Percentiles rank a stretch among this genome's conserved stretches.
Conservation (phyloP, 2,888 invertebrate genomes). For the Acanthacorydalis orientalis region DNA sequence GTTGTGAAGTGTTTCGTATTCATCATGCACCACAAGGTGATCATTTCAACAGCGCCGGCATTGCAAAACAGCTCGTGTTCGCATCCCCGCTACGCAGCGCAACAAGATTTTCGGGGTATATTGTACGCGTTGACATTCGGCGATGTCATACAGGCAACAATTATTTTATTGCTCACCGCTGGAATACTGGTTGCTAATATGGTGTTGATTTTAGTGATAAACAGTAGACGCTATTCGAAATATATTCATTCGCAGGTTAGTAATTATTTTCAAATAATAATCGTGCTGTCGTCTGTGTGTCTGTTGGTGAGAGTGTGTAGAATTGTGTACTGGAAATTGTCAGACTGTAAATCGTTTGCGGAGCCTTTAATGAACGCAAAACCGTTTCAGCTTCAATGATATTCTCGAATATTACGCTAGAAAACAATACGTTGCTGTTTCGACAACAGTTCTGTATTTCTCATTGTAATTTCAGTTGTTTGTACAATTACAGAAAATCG, state of each 20-base stretch:
- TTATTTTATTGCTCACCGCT: slow-evolving; percentile 58
- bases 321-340: no score
- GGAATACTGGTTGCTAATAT: slow-evolving; percentile 68
- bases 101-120: slow-evolving; percentile 37
- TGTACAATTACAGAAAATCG: no score
- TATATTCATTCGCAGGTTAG: slow-evolving; percentile 76
- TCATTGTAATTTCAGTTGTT: no score
- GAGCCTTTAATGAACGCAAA: no score
- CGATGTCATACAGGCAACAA: slow-evolving; percentile 58
- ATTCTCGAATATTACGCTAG: no score
- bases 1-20: no score
- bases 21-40: slow-evolving; percentile 33
- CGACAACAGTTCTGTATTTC: no score
- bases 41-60: slow-evolving; percentile 61
- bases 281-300: no score
- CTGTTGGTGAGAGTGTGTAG: no score
- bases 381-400: no score
- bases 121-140: slow-evolving; percentile 46
- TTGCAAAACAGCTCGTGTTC: slow-evolving; percentile 72
- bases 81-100: slow-evolving; percentile 38
- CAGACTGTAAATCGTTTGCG: no score
- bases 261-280: slow-evolving; percentile 3
- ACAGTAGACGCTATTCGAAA: slow-evolving; percentile 66
- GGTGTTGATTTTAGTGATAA: slow-evolving; percentile 65
- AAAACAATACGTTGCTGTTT: no score